These are phyloP conservation scores for Aphodius sticticus DNA, from an alignment of 2,888 invertebrate genomes.

Conservation along the genomic window DNA sequence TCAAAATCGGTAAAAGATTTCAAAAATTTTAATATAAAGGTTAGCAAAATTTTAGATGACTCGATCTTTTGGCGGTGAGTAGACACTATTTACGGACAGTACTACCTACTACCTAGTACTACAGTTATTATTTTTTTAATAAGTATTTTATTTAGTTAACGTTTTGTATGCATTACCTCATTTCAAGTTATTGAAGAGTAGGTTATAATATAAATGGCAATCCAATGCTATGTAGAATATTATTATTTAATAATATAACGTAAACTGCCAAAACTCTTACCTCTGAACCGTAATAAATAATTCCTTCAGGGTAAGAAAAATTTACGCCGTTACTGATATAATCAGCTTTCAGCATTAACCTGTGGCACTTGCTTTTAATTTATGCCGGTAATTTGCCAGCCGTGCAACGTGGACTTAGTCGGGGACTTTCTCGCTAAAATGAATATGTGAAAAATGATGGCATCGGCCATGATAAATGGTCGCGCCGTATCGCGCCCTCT, in stretches of 20 bases:
- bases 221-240: background rate
- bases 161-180: too few relatives aligned
- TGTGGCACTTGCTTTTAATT: constrained; percentile 22
- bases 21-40: too few relatives aligned
- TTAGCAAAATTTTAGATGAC: too few relatives aligned
- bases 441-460: constrained; percentile 24
- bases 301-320: constrained; percentile 12
- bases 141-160: too few relatives aligned
- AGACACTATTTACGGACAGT: too few relatives aligned
- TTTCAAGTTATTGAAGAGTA: too few relatives aligned
- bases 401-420: background rate
- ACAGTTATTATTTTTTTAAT: too few relatives aligned
- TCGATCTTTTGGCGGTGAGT: too few relatives aligned
- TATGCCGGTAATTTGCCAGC: constrained; percentile 20
- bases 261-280: background rate
- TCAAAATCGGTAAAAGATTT: too few relatives aligned
- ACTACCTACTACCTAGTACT: too few relatives aligned
- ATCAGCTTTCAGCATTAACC: constrained; percentile 26
- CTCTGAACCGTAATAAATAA: background rate
- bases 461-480: constrained; percentile 19
- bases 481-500: background rate
- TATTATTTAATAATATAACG: background rate
- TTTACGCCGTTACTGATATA: constrained; percentile 6
- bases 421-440: background rate
- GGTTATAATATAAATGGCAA: too few relatives aligned